A percentile compares a stretch with the other conserved stretches of the same genome.
These are phyloP conservation scores for Cylloceria caligata DNA, from an alignment of 2,888 invertebrate genomes.

Conservation along the genomic window DNA sequence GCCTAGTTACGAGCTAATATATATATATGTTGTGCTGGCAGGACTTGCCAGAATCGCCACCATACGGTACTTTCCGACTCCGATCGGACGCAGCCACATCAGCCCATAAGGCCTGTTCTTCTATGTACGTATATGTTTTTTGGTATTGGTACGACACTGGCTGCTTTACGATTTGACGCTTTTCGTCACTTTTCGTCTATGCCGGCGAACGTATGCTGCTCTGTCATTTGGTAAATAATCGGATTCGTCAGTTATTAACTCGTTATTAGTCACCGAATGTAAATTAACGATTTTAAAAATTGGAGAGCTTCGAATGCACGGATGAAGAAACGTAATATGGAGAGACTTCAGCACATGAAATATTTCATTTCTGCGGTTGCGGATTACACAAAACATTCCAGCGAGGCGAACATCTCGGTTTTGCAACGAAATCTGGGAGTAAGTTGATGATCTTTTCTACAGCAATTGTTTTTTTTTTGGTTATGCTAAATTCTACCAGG, in stretches of 20 bases:
- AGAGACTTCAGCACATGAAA: conserved; percentile 78
- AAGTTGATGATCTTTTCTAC: conserved; percentile 59
- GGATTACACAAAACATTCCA: conserved; percentile 80
- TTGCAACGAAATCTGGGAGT: conserved; percentile 82
- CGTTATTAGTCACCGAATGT: neutral
- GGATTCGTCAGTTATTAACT: neutral
- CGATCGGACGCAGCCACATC: too few relatives aligned
- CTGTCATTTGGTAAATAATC: neutral
- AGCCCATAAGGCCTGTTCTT: too few relatives aligned
- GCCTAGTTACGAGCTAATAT: too few relatives aligned
- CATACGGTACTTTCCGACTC: too few relatives aligned
- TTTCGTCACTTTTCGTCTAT: too few relatives aligned
- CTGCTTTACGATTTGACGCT: too few relatives aligned
- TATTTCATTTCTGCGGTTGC: conserved; percentile 78
- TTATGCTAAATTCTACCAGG: neutral
- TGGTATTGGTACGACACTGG: too few relatives aligned
- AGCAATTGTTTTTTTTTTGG: neutral
- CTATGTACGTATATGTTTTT: too few relatives aligned
- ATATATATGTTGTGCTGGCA: too few relatives aligned
- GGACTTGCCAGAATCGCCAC: too few relatives aligned
- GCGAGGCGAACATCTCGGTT: conserved; percentile 77
- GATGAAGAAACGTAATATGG: conserved; percentile 75
- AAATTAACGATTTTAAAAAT: neutral
- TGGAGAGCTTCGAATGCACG: neutral
- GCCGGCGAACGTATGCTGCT: too few relatives aligned